Evolutionary conservation across 2,888 invertebrate species (phyloP).

Genomic region (Zygogramma bicolorata): DNA sequence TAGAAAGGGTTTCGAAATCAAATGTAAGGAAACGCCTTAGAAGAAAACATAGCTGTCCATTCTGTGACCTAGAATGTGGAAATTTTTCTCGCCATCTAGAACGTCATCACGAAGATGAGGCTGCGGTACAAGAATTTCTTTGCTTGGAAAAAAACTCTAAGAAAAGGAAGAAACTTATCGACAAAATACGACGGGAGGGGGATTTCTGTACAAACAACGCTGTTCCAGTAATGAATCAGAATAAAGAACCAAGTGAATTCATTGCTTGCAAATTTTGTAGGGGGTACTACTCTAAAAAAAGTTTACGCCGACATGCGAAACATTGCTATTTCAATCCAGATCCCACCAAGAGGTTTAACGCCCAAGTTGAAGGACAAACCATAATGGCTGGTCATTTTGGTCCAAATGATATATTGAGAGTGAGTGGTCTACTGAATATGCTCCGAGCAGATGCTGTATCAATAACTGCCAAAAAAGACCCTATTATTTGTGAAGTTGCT

Average conservation of each 20-base stretch:
- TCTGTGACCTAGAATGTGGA: constrained; percentile 14
- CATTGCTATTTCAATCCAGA: constrained; percentile 18
- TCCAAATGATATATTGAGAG: constrained; percentile 37
- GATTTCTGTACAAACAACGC: constrained; percentile 19
- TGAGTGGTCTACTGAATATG: constrained; percentile 34
- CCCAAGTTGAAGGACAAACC: constrained; percentile 31
- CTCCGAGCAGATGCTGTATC: constrained; percentile 39
- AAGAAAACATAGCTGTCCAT: constrained; percentile 28
- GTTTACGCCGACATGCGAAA: constrained; percentile 26
- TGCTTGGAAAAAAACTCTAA: constrained; percentile 18
- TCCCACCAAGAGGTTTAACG: constrained; percentile 23
- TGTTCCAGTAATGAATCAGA: constrained; percentile 12
- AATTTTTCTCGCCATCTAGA: constrained; percentile 35
- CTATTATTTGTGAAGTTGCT: constrained; percentile 44
- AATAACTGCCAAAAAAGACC: constrained; percentile 42
- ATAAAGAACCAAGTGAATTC: background rate
- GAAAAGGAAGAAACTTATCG: constrained; percentile 35
- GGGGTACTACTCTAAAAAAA: constrained; percentile 18
- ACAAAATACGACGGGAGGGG: constrained; percentile 25
- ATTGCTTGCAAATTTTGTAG: constrained; percentile 21
- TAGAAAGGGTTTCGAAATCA: background rate
- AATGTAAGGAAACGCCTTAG: background rate
- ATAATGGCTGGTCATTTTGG: constrained; percentile 39
- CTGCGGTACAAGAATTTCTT: constrained; percentile 24
- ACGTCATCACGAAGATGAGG: constrained; percentile 27